A percentile compares a stretch with the other conserved stretches of the same genome.
Evolutionary conservation across 2,113 vertebrate species (phyloP).

Genomic region (Toxotes jaculatrix): DNA sequence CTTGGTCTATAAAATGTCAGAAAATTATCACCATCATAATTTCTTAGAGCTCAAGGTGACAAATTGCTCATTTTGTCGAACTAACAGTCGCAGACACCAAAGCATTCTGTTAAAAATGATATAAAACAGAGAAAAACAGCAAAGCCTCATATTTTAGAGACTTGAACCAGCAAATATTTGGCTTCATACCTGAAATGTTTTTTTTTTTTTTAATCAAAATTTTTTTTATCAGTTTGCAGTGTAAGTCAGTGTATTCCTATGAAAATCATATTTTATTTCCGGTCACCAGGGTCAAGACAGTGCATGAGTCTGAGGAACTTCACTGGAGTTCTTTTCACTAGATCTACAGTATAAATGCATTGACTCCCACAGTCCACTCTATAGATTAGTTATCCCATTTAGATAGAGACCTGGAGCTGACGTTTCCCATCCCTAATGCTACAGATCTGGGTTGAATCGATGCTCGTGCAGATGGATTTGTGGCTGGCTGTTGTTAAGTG

Average conservation of each 20-base stretch:
- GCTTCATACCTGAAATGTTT: not conserved
- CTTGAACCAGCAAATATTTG: not conserved
- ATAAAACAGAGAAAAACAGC: too few species aligned
- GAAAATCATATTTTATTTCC: not conserved
- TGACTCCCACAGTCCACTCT: slow-evolving; percentile 23
- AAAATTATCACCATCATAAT: not conserved
- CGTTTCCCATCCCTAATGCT: slow-evolving; percentile 40
- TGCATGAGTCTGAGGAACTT: not conserved
- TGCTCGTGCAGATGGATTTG: slow-evolving; percentile 58
- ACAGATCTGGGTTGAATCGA: slow-evolving; percentile 55
- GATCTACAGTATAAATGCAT: slow-evolving; percentile 45
- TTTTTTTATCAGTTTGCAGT: not conserved
- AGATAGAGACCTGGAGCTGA: slow-evolving; percentile 40
- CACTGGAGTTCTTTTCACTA: not conserved
- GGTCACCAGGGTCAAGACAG: not conserved
- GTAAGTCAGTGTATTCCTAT: not conserved
- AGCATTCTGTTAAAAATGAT: not conserved
- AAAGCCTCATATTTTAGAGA: not conserved
- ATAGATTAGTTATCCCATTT: slow-evolving; percentile 51
- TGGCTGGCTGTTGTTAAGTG: slow-evolving; percentile 64
- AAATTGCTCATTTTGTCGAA: not conserved
- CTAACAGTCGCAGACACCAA: not conserved
- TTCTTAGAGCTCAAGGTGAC: not conserved
- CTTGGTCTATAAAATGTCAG: not conserved
- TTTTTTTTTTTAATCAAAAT: not conserved